Conservation (phyloP, 2,113 vertebrate species). For the Eretmodus cyanostictus region DNA sequence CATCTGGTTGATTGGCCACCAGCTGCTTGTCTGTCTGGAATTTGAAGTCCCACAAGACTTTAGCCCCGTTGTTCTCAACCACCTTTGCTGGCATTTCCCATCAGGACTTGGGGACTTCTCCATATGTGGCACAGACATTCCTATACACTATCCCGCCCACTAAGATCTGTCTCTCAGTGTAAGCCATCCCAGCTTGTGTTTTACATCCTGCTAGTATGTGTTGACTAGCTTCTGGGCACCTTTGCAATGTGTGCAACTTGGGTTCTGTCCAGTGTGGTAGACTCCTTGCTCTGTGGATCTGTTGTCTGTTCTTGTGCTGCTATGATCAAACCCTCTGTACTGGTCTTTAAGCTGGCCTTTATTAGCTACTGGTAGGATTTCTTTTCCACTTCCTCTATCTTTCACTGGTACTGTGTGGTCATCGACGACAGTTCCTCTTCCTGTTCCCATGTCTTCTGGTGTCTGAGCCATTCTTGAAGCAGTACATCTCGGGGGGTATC, state of each 20-base stretch:
- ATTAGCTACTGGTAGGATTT: not conserved
- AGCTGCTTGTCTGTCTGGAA: not conserved
- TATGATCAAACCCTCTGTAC: not conserved
- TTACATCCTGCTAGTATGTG: not conserved
- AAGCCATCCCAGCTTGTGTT: not conserved
- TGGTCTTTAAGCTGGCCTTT: not conserved
- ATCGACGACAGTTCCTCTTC: not conserved
- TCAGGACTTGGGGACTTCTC: not conserved
- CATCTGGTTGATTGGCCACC: not conserved
- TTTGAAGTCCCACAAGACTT: not conserved
- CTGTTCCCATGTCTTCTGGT: not conserved
- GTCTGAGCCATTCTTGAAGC: not conserved
- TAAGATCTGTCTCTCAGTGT: not conserved
- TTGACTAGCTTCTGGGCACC: not conserved
- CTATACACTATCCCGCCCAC: not conserved
- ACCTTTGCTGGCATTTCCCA: not conserved
- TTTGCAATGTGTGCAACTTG: not conserved
- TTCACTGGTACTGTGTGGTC: not conserved
- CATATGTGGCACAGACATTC: not conserved
- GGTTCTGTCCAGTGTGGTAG: not conserved
- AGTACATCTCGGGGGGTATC: not conserved
- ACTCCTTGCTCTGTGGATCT: not conserved
- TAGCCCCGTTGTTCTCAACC: not conserved
- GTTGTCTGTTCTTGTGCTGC: not conserved
- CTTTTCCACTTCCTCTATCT: not conserved